Conservation (phyloP, 2,888 invertebrate genomes). For the Rhyacophila evoluta region DNA sequence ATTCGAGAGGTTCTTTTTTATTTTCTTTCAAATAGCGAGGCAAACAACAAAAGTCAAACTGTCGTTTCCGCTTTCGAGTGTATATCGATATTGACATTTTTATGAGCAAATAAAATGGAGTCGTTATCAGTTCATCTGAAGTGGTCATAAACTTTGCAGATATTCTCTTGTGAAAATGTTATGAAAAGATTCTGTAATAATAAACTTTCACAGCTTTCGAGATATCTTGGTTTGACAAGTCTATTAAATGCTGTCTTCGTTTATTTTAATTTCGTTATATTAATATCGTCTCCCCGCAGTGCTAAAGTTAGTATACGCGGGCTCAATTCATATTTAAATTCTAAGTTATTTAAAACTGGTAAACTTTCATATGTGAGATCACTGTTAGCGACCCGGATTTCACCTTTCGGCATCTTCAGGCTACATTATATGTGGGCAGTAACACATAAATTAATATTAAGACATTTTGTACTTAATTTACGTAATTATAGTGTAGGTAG, state of each 20-base stretch:
- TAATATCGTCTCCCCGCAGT: not conserved
- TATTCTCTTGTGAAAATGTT: not conserved
- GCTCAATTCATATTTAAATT: not conserved
- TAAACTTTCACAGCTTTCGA: too few species aligned
- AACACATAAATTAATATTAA: too few species aligned
- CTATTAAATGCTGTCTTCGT: too few species aligned
- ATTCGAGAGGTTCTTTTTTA: not conserved
- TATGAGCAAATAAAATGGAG: not conserved
- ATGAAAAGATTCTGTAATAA: not conserved
- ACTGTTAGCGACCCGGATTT: too few species aligned
- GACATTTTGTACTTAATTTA: too few species aligned
- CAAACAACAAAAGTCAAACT: constrained; percentile 28
- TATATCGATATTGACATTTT: constrained; percentile 29
- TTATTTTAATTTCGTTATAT: not conserved
- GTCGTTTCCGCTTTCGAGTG: not conserved
- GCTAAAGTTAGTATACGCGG: not conserved
- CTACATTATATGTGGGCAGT: too few species aligned
- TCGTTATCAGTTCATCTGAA: not conserved
- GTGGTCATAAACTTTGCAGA: not conserved
- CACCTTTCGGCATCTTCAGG: too few species aligned
- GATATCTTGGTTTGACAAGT: too few species aligned
- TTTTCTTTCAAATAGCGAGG: not conserved
- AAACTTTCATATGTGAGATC: too few species aligned
- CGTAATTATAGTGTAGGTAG: too few species aligned
- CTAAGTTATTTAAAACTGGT: too few species aligned